Conservation (phyloP, 2,113 vertebrate genomes). For the Varanus komodoensis region DNA sequence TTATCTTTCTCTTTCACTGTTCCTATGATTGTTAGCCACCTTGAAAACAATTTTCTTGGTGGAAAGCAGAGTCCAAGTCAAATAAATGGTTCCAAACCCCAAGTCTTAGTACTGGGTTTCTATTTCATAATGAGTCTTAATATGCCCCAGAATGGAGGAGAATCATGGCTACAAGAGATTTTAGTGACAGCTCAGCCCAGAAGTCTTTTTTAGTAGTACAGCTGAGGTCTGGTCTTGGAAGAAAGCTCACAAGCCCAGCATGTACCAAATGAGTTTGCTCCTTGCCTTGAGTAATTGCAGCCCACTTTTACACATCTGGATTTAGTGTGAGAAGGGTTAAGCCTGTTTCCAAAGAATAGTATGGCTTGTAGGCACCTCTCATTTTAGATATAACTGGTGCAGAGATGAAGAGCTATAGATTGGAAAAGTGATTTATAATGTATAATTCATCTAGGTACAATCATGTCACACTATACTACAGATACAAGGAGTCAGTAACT, state of each 20-base stretch:
- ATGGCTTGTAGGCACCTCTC: not conserved
- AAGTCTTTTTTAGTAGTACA: constrained; percentile 48
- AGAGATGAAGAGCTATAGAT: not conserved
- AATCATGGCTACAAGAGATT: too few relatives aligned
- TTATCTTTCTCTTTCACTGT: too few relatives aligned
- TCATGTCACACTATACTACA: not conserved
- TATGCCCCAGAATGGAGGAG: constrained; percentile 10
- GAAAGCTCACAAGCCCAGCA: constrained; percentile 7
- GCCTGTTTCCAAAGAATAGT: not conserved
- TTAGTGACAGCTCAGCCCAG: constrained; percentile 9
- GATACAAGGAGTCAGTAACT: too few relatives aligned
- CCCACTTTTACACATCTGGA: not conserved
- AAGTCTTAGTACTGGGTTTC: too few relatives aligned
- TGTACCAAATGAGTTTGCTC: too few relatives aligned
- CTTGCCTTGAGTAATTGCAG: not conserved
- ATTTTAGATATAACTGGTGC: not conserved
- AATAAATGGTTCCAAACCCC: too few relatives aligned
- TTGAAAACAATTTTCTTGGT: too few relatives aligned
- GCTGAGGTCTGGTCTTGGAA: constrained; percentile 1
- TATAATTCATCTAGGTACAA: not conserved
- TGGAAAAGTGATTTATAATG: not conserved
- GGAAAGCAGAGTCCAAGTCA: too few relatives aligned
- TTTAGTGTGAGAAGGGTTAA: not conserved
- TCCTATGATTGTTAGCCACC: too few relatives aligned
- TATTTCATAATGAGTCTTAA: too few relatives aligned